A percentile compares a stretch with the other conserved stretches of the same genome.
Conservation (phyloP, 2,888 invertebrate genomes). For the Lasioglossum malachurum region DNA sequence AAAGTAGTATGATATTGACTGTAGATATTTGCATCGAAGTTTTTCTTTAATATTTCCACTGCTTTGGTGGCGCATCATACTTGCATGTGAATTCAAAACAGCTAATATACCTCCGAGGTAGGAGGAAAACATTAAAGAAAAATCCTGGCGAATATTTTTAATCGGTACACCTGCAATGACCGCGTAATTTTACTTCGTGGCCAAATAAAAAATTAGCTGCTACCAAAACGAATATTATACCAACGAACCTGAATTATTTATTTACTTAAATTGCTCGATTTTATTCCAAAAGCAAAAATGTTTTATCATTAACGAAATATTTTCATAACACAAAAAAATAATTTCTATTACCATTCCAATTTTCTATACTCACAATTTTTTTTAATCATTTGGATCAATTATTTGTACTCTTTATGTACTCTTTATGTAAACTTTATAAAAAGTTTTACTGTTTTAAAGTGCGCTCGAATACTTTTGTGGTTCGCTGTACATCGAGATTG, state of each 20-base stretch:
- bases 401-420: too few species aligned
- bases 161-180: not conserved
- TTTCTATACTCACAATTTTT: too few species aligned
- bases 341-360: too few species aligned
- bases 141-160: not conserved
- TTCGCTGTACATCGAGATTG: too few species aligned
- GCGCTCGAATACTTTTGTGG: too few species aligned
- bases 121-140: not conserved
- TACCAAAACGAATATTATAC: not conserved
- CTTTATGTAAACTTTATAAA: too few species aligned
- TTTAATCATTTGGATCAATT: too few species aligned
- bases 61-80: not conserved
- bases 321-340: too few species aligned
- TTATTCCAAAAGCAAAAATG: too few species aligned
- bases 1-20: not conserved
- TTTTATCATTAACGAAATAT: too few species aligned
- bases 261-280: not conserved
- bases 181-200: not conserved
- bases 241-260: not conserved
- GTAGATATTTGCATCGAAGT: not conserved
- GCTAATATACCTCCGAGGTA: not conserved
- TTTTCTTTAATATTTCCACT: not conserved
- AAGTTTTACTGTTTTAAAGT: too few species aligned
- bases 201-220: not conserved
- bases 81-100: slow-evolving; percentile 7